phyloP scores from a whole-genome alignment of 2,888 invertebrate species.

The Ectropis crepuscularia region DNA sequence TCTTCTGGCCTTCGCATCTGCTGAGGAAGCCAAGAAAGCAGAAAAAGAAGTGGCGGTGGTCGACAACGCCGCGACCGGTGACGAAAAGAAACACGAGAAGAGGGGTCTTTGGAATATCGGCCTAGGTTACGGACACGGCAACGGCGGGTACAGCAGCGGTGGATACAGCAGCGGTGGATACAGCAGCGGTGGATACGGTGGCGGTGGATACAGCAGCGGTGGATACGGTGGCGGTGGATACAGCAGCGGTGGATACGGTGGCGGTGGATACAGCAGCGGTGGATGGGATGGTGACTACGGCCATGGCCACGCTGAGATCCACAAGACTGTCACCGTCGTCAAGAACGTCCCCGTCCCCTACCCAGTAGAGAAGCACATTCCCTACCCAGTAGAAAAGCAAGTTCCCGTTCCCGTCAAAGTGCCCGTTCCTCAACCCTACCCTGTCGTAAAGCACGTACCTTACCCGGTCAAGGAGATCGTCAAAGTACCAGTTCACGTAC shows the following conservation, averaged over 20 bases:
- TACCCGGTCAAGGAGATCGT: conserved; percentile 87
- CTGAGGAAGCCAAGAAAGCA: conserved; percentile 84
- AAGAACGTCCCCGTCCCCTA: conserved; percentile 90
- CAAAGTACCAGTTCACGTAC: conserved; percentile 86
- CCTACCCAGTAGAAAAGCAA: conserved; percentile 87
- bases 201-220: conserved; percentile 48
- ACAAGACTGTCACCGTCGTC: conserved; percentile 89
- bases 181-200: conserved; percentile 48
- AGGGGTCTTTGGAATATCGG: conserved; percentile 87
- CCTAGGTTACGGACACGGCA: conserved; percentile 74
- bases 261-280: conserved; percentile 50
- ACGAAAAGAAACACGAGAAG: conserved; percentile 90
- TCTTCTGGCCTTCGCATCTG: conserved; percentile 84
- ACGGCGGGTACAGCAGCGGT: conserved; percentile 56
- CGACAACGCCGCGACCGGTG: conserved; percentile 81
- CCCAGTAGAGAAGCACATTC: conserved; percentile 89
- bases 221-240: conserved; percentile 54
- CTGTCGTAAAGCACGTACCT: conserved; percentile 87
- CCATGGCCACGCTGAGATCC: conserved; percentile 80
- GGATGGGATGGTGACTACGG: conserved; percentile 60
- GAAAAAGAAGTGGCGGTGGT: conserved; percentile 84
- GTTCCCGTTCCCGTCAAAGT: conserved; percentile 87
- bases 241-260: conserved; percentile 48
- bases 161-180: conserved; percentile 54
- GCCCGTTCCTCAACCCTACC: conserved; percentile 88